These are phyloP conservation scores for Bubo blakistoni DNA, from an alignment of 2,113 vertebrate species.

Conservation along the genomic window DNA sequence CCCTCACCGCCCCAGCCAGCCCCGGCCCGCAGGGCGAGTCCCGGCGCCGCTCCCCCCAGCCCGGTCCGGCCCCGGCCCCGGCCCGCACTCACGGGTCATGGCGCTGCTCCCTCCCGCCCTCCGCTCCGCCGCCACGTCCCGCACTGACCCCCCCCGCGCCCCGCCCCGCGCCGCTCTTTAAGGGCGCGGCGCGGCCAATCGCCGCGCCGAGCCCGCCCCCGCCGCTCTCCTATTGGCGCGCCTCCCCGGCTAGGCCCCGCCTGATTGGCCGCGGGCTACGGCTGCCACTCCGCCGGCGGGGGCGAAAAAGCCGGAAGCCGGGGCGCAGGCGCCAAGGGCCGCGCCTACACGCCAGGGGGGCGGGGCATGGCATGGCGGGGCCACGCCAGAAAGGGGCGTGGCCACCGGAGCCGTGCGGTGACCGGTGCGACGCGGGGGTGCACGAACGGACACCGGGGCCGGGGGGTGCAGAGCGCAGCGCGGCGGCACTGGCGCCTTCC, in stretches of 20 bases:
- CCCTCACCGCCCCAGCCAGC: background rate
- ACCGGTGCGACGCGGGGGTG: background rate
- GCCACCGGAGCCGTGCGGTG: background rate
- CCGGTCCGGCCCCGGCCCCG: background rate
- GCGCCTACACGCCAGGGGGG: background rate
- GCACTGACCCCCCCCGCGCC: background rate
- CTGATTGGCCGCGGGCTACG: slow-evolving; percentile 28
- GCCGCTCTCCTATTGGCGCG: background rate
- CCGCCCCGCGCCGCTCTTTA: background rate
- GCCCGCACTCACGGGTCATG: background rate
- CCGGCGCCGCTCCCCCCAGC: background rate
- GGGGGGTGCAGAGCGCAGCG: no score
- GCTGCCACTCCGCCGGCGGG: background rate
- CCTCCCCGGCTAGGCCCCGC: background rate
- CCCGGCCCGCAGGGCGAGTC: background rate
- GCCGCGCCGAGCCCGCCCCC: background rate
- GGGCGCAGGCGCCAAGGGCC: background rate
- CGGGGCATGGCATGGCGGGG: no score
- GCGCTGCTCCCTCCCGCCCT: background rate
- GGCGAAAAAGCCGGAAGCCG: background rate
- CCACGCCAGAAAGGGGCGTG: background rate
- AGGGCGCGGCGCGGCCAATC: background rate
- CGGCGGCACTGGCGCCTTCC: background rate
- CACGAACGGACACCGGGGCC: no score
- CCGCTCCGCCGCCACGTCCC: slow-evolving; percentile 17